Evolutionary conservation across 2,888 invertebrate species (phyloP).

Genomic region (Julus scanicus): DNA sequence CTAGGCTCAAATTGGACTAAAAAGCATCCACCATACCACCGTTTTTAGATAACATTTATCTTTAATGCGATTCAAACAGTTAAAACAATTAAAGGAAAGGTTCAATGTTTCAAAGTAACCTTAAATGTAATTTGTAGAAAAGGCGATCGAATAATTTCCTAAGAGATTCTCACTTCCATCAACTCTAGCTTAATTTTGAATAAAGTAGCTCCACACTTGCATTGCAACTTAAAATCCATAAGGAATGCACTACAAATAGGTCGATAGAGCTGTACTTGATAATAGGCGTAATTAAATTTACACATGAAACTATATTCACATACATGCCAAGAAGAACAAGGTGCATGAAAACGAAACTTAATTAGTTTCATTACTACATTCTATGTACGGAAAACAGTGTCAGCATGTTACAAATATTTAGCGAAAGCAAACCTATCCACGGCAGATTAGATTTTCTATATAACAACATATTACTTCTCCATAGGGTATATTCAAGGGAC

Average conservation of each 20-base stretch:
- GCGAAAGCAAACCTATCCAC: conserved; percentile 37
- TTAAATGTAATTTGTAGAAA: neutral
- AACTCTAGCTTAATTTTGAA: neutral
- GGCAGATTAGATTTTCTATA: neutral
- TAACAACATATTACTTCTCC: neutral
- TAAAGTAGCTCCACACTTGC: neutral
- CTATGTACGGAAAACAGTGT: neutral
- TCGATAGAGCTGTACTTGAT: conserved; percentile 18
- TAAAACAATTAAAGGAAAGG: neutral
- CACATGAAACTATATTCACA: conserved; percentile 37
- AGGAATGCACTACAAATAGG: conserved; percentile 40
- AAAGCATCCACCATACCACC: neutral
- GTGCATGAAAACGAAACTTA: conserved; percentile 13
- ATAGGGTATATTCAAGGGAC: no score
- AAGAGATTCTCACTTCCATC: neutral
- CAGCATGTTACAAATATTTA: neutral
- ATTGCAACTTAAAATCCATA: conserved; percentile 17
- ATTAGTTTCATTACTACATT: conserved; percentile 36
- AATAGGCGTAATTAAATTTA: conserved; percentile 31
- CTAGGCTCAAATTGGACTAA: neutral
- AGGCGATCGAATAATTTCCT: neutral
- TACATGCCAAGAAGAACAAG: conserved; percentile 26
- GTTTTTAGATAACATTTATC: neutral
- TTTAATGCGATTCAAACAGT: neutral
- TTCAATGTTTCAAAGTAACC: neutral